Base-by-base conservation (phyloP, 2,888 invertebrate species). In the Lasioglossum morio region DNA sequence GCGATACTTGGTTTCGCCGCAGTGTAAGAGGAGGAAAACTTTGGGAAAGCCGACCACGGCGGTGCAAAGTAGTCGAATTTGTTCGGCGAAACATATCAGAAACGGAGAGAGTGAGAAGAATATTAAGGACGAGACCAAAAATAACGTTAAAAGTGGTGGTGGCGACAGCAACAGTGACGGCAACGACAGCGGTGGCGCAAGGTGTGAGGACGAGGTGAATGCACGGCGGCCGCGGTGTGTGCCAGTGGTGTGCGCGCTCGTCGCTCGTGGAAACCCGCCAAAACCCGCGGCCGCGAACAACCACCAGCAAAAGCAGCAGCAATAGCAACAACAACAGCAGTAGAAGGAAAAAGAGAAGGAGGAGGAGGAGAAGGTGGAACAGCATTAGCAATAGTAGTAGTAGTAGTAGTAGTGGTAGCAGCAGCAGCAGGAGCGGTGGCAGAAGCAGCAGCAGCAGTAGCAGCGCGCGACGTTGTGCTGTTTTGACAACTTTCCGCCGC, bases 261-360 rank as follows among this genome's bases (percentile, higher is more conserved):
- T 91, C 92, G 88, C 87, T 87, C 87, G 92, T 89, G 92, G 92
- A 93, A 94, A 94, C 93, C 92, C 93, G 94, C 93, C 93, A 94
- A 94, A 93, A 94, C 91, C 92, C 91, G 91, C 92, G 91, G 88
- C 91, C 90, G 91, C 90, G 91, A 91, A 91, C 87, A 87, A 90
- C 87, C 87, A 91, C 86, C 88, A 83, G 81, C 87, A 78, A 72
- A 70, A 85, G 75, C 79, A 85, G 48, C 74, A 89, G 72, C 77
- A 82, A 82, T 78, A 84, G 82, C 84, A 82, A 82, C 70, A 86
- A 77, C 81, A 72, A 81, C 88, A 80, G 77, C 70, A 76, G 77
- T 77, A 87, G 66, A 60, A 80, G 72, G 57, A 85, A 85, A 19
- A 86, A 81, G 75, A 86, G 80, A 40, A 79, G 84, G 8, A 77